Evolutionary conservation across 2,888 invertebrate species (phyloP), one percentile per base, ranked within the genome.

Genomic region (Scaptomyza flava): DNA sequence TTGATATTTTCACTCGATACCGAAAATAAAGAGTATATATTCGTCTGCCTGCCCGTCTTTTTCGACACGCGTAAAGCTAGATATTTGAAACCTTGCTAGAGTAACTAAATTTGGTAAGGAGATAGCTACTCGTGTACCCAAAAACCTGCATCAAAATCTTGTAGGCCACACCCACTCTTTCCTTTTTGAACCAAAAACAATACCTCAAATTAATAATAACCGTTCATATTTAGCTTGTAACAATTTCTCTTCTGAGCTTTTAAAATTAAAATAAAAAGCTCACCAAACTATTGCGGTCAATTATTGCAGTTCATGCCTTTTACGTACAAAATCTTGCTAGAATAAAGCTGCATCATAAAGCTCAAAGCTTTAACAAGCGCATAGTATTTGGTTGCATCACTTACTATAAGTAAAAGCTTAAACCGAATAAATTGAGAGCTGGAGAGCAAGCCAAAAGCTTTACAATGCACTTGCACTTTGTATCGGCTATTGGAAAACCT

Each of bases 351-450:
- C 58, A 47, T 0, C 0, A 6, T 0, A 34, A 46, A 77, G 77
- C 72, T 72, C n/a, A n/a, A 47, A 42, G n/a, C 30, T 3, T 7
- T 7, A 36, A 52, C 11, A 14, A 50, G 34, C 34, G 23, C 42
- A 42, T 20, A 2, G 9, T 33, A n/a, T 20, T 42, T 14, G 74
- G 75, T 76, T 77, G 73, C 73, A 77, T 69, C 34, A 56, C 56
- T 2, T 72, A 60, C 75, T 76, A 73, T 42, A 3, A 17, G 42
- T 43, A 7, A 77, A 68, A 75, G 77, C 77, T 75, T 31, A 14
- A 41, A 9, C 2, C 6, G 31, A 9, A 42, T 42, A 53, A 23
- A 7, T 2, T 8, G 3, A 12, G 9, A 27, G 47, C 38, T 38
- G 34, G 54, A 23, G 17, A 2, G 17, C 12, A 6, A 7, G 11